Conservation (phyloP, 2,113 vertebrate genomes). For the Stigmatopora nigra region DNA sequence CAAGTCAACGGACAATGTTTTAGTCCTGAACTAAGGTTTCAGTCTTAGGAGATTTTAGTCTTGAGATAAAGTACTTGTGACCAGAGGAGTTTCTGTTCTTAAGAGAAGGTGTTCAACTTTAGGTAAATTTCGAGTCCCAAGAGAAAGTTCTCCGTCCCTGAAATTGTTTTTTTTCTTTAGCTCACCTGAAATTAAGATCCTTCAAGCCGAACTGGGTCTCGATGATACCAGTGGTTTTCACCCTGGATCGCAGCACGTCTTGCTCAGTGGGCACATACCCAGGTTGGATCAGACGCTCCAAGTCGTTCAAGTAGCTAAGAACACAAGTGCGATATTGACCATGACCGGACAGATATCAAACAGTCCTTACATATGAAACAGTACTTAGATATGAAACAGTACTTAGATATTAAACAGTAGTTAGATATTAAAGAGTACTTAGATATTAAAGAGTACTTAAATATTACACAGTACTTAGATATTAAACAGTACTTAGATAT, state of each 20-base stretch:
- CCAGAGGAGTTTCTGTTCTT: background rate
- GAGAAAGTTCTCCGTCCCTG: background rate
- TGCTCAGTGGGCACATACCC: slow-evolving; percentile 95
- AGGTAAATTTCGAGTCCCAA: background rate
- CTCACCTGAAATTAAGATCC: slow-evolving; percentile 93
- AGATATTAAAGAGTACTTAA: too few relatives aligned
- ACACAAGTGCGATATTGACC: background rate
- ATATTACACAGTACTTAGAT: too few relatives aligned
- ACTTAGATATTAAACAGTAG: too few relatives aligned
- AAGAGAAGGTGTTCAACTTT: background rate
- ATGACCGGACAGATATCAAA: too few relatives aligned
- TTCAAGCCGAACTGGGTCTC: slow-evolving; percentile 92
- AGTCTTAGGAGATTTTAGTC: background rate
- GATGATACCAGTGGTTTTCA: slow-evolving; percentile 96
- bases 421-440: too few relatives aligned
- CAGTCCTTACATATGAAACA: too few relatives aligned
- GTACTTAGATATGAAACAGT: too few relatives aligned
- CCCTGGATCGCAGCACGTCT: slow-evolving; percentile 89
- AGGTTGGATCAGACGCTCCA: slow-evolving; percentile 82
- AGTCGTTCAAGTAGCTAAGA: slow-evolving; percentile 84
- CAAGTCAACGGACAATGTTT: background rate
- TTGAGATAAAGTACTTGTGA: background rate
- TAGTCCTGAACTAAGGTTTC: background rate
- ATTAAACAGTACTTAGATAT: too few relatives aligned
- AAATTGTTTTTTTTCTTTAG: too few relatives aligned